Base-by-base conservation (phyloP, 2,888 invertebrate genomes). In the Steromphala cineraria region DNA sequence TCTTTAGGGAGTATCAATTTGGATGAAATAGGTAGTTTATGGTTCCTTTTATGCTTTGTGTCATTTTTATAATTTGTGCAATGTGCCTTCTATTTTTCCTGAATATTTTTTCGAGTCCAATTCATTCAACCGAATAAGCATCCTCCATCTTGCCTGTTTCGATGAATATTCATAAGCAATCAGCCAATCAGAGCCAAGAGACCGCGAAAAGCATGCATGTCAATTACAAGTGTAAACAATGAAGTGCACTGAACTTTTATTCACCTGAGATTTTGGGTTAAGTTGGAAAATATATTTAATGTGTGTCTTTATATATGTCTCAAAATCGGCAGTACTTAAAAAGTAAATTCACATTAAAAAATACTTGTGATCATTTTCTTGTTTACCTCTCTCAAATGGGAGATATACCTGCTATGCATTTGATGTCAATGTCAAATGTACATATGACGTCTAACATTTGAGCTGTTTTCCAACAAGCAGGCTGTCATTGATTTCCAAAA, bases 121-220 rank as follows among this genome's bases (percentile, higher is more conserved):
- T 71, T 40, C 71, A 71, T 71, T 71, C 71, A 71, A 40, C 36
- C 19, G 71, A 71, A 40, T 36, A 71, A 19, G 13, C 36, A 36
- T 31, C 71, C 40, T 71, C 71, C 71, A 71, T 71, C 62, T 71
- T 71, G 46, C 46, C 46, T 71, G 40, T 71, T n/a, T 71, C 19
- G 7, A 71, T 71, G 71, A 71, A 40, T 71, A 71, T 71, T 31
- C 71, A 71, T 71, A 36, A 71, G 71, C n/a, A 31, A 19, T 71
- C 40, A 19, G 19, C 71, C 71, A 71, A 71, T 71, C 71, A 71
- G 40, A 15, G 13, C 28, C 21, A 7, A 62, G 28, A 62, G 15
- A 19, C 71, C 71, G 71, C 71, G 71, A 71, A 71, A 71, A 19
- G 71, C 71, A 71, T 71, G 71, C 40, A 71, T 71, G 71, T 40